These are phyloP conservation scores for Alloscopus bannaensis DNA, from an alignment of 2,888 invertebrate species.

Conservation along the genomic window DNA sequence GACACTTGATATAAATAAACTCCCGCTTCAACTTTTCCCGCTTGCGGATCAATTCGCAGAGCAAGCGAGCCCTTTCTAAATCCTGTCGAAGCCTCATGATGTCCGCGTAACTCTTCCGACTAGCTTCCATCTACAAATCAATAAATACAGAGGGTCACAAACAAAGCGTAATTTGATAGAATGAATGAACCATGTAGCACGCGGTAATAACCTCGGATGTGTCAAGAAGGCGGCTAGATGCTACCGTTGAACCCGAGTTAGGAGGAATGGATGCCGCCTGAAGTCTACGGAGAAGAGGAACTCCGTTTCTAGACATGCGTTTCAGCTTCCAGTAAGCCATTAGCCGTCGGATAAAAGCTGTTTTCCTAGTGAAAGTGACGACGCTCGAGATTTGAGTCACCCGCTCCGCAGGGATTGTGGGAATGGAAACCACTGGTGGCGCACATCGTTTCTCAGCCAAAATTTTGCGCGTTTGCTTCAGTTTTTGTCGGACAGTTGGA, in stretches of 20 bases:
- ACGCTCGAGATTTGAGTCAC: slow-evolving; percentile 90
- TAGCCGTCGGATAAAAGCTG: slow-evolving; percentile 90
- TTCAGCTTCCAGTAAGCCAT: slow-evolving; percentile 99
- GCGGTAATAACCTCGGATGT: slow-evolving; percentile 26
- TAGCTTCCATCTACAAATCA: slow-evolving; percentile 38
- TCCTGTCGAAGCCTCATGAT: slow-evolving; percentile 96
- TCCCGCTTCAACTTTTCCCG: slow-evolving; percentile 96
- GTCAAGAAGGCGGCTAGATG: slow-evolving; percentile 40
- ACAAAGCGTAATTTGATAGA: no score
- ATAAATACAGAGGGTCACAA: not conserved
- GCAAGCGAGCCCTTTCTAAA: slow-evolving; percentile 91
- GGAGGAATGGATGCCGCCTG: slow-evolving; percentile 80
- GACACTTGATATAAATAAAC: slow-evolving; percentile 86
- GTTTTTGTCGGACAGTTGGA: slow-evolving; percentile 81
- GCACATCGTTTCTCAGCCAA: slow-evolving; percentile 92
- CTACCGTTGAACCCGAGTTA: slow-evolving; percentile 73
- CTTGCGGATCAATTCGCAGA: slow-evolving; percentile 96
- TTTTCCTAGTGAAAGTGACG: slow-evolving; percentile 84
- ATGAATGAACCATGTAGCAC: no score
- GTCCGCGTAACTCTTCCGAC: slow-evolving; percentile 80
- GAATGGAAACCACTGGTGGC: slow-evolving; percentile 93
- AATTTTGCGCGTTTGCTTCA: slow-evolving; percentile 90
- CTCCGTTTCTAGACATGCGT: slow-evolving; percentile 95
- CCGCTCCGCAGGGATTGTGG: slow-evolving; percentile 91
- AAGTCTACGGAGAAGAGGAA: slow-evolving; percentile 90